Evolutionary conservation across 2,888 invertebrate genomes (phyloP).

Genomic region (Sepiola atlantica): DNA sequence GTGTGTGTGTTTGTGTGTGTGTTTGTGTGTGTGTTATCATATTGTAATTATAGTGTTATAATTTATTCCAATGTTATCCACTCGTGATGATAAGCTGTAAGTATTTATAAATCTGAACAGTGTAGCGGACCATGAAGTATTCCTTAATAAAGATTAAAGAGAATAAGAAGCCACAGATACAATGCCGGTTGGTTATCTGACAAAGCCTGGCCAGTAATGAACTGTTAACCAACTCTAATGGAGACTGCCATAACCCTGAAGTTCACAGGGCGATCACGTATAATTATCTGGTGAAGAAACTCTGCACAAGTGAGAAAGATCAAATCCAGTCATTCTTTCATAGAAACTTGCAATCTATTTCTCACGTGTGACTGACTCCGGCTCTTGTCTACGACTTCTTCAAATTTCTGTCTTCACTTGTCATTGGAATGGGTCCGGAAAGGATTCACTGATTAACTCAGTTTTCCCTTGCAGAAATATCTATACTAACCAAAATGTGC

Average conservation of each 20-base stretch:
- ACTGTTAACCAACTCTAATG: not conserved
- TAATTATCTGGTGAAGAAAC: not conserved
- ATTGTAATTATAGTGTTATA: too few species aligned
- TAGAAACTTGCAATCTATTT: not conserved
- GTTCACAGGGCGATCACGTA: not conserved
- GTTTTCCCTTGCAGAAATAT: too few species aligned
- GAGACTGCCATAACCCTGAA: not conserved
- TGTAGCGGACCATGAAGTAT: not conserved
- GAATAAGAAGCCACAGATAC: not conserved
- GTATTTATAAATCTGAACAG: too few species aligned
- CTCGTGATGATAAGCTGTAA: too few species aligned
- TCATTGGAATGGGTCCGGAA: not conserved
- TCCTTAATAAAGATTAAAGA: not conserved
- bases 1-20: too few species aligned
- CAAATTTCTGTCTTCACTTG: not conserved
- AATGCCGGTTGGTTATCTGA: not conserved
- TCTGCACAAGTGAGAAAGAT: not conserved
- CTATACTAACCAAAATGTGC: too few species aligned
- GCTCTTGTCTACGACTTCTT: not conserved
- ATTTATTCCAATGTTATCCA: too few species aligned
- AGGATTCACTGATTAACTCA: not conserved
- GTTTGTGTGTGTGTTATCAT: too few species aligned
- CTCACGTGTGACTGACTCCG: not conserved
- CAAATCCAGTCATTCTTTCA: not conserved
- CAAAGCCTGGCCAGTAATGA: not conserved